phyloP scores from a whole-genome alignment of 2,797 vertebrate genomes.

The Aldrovandia affinis region DNA sequence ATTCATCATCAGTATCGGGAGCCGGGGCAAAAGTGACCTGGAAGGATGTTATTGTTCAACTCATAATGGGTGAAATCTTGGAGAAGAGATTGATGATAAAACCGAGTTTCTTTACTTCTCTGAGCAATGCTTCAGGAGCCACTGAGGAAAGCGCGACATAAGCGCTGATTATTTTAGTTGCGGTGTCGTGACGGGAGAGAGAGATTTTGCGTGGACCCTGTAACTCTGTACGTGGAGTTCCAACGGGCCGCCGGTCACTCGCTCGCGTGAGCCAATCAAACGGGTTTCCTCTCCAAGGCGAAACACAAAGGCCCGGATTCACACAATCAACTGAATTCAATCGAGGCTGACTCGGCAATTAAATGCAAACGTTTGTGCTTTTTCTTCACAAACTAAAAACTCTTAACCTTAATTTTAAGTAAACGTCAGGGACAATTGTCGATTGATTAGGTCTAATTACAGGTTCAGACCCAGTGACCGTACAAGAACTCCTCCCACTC shows the following conservation, averaged over 20 bases:
- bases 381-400: not conserved
- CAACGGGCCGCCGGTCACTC: not conserved
- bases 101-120: not conserved
- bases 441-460: not conserved
- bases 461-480: not conserved
- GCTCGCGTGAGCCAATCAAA: not conserved
- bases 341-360: not conserved
- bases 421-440: not conserved
- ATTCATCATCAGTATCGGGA: not conserved
- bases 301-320: not conserved
- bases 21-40: slow-evolving; percentile 5
- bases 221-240: not conserved
- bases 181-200: not conserved
- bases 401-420: not conserved
- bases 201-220: too few species aligned
- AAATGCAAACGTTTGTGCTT: not conserved
- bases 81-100: not conserved
- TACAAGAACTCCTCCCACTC: not conserved
- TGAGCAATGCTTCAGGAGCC: not conserved
- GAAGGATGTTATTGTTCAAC: not conserved
- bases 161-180: not conserved
- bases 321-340: not conserved
- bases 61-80: slow-evolving; percentile 11
- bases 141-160: not conserved
- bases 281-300: not conserved